Evolutionary conservation across 1,140 invertebrate genomes (phyloP).

Genomic region (Idris sp.): DNA sequence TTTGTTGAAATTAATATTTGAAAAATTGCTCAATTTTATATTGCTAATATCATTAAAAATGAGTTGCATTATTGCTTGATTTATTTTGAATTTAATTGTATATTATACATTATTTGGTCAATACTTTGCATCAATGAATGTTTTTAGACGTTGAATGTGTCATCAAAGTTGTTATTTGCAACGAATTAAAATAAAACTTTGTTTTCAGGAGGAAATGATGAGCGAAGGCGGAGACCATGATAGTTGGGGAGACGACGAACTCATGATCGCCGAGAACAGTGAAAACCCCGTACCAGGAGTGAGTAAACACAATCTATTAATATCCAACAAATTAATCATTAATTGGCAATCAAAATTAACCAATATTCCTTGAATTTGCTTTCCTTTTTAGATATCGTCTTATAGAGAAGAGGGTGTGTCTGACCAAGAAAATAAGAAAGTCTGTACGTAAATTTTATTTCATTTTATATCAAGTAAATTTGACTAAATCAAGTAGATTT

Average conservation of each 20-base stretch:
- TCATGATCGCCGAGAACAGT: conserved; percentile 74
- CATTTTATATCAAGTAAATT: too few relatives aligned
- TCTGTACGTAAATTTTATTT: conserved; percentile 65
- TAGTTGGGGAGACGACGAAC: conserved; percentile 76
- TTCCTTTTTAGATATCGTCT: conserved; percentile 69
- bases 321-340: too few relatives aligned
- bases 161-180: conserved; percentile 16
- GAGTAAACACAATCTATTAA: too few relatives aligned
- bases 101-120: too few relatives aligned
- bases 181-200: conserved; percentile 3
- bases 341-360: too few relatives aligned
- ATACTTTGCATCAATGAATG: too few relatives aligned
- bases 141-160: too few relatives aligned
- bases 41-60: too few relatives aligned
- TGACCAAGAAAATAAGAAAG: conserved; percentile 79
- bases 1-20: too few relatives aligned
- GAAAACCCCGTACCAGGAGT: conserved; percentile 73
- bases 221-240: conserved; percentile 75
- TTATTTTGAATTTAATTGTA: conserved; percentile 8
- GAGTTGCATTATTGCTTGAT: too few relatives aligned
- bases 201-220: conserved; percentile 76
- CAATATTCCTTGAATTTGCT: neutral
- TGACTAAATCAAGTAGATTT: too few relatives aligned
- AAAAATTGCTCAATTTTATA: too few relatives aligned
- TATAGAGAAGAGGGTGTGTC: conserved; percentile 74